phyloP scores from a whole-genome alignment of 2,797 vertebrate genomes.

The Loris lydekkerianus region DNA sequence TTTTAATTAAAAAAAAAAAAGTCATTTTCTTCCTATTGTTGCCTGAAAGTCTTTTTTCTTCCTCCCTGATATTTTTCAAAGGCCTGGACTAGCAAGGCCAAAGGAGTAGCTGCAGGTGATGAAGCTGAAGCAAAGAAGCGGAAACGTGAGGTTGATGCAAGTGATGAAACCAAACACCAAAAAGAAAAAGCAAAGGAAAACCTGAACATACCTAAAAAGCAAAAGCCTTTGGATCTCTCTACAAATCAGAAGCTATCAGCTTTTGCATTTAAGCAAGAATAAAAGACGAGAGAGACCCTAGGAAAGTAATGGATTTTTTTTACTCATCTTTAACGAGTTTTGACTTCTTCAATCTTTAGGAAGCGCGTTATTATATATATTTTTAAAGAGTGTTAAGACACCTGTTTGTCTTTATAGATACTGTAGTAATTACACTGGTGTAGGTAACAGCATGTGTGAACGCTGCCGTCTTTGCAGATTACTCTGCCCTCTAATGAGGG shows the following conservation, averaged over 20 bases:
- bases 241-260: constrained; percentile 91
- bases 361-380: not conserved
- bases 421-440: not conserved
- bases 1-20: not conserved
- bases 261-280: constrained; percentile 94
- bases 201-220: constrained; percentile 90
- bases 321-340: constrained; percentile 12
- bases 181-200: constrained; percentile 83
- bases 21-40: constrained; percentile 24
- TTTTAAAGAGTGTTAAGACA: constrained; percentile 12
- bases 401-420: constrained; percentile 22
- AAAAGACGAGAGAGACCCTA: not conserved
- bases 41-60: constrained; percentile 42
- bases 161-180: constrained; percentile 74
- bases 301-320: constrained; percentile 14
- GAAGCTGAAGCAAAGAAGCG: constrained; percentile 92
- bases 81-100: constrained; percentile 95
- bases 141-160: constrained; percentile 86
- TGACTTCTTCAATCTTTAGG: not conserved
- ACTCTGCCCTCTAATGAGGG: not conserved
- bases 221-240: constrained; percentile 89
- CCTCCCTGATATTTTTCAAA: constrained; percentile 80
- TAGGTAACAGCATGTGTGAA: not conserved
- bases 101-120: constrained; percentile 85
- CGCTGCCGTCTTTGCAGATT: not conserved